phyloP scores from a whole-genome alignment of 2,888 invertebrate species.

The Cephus spinipes region DNA sequence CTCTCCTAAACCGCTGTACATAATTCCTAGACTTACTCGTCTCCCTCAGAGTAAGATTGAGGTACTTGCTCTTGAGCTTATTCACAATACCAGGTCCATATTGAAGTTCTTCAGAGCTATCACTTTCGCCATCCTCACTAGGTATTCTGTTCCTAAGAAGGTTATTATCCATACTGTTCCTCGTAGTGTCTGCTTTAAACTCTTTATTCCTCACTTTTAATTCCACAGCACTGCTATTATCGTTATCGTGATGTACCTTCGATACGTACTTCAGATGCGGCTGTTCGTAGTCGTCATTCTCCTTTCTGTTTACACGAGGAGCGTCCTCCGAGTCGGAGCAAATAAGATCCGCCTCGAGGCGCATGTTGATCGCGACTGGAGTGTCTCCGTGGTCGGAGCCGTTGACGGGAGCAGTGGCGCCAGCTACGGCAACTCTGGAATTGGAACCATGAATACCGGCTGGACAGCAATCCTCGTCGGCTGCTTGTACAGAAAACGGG shows the following conservation, averaged over 20 bases:
- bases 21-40: slow-evolving; percentile 74
- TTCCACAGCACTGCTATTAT: slow-evolving; percentile 13
- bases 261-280: slow-evolving; percentile 19
- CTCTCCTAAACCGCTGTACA: slow-evolving; percentile 78
- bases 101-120: slow-evolving; percentile 82
- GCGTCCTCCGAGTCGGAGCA: slow-evolving; percentile 55
- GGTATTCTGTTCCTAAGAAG: slow-evolving; percentile 10
- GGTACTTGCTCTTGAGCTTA: slow-evolving; percentile 86
- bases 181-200: slow-evolving; percentile 68
- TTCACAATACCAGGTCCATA: slow-evolving; percentile 94
- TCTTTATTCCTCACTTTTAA: slow-evolving; percentile 39
- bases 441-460: slow-evolving; percentile 37
- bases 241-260: slow-evolving; percentile 25
- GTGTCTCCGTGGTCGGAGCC: slow-evolving; percentile 52
- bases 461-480: slow-evolving; percentile 60
- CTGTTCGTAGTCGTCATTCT: slow-evolving; percentile 35
- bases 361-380: slow-evolving; percentile 62
- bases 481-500: slow-evolving; percentile 44
- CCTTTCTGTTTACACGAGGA: slow-evolving; percentile 39
- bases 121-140: slow-evolving; percentile 67
- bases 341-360: slow-evolving; percentile 57
- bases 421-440: slow-evolving; percentile 34
- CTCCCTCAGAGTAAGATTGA: slow-evolving; percentile 86
- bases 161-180: slow-evolving; percentile 9
- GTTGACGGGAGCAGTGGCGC: slow-evolving; percentile 57